Conservation (phyloP, 2,113 vertebrate species). For the Seriola aureovittata region DNA sequence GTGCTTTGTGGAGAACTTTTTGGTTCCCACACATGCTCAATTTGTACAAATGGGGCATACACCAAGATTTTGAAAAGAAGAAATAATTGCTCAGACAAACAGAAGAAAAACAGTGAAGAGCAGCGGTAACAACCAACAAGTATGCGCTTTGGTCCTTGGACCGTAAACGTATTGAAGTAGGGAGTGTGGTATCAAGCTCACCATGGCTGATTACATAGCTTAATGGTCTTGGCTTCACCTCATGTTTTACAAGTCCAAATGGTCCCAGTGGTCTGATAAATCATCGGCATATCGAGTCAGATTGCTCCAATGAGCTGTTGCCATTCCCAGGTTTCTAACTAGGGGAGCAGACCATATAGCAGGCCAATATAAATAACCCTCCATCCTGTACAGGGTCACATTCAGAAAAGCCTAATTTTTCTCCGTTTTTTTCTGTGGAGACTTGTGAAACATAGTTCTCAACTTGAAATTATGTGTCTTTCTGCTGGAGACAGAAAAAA, state of each 20-base stretch:
- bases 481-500: constrained; percentile 37
- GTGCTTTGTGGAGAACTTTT: constrained; percentile 46
- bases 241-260: constrained; percentile 83
- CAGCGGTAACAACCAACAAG: constrained; percentile 64
- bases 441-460: constrained; percentile 49
- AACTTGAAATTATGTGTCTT: constrained; percentile 30
- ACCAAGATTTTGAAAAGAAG: constrained; percentile 56
- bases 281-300: constrained; percentile 77
- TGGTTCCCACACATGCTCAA: constrained; percentile 70
- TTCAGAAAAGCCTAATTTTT: constrained; percentile 41
- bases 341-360: constrained; percentile 55
- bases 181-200: constrained; percentile 70
- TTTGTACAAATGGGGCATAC: constrained; percentile 59
- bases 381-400: constrained; percentile 55
- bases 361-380: constrained; percentile 77
- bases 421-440: background rate
- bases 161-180: constrained; percentile 72
- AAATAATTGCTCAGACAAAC: constrained; percentile 62
- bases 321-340: constrained; percentile 77
- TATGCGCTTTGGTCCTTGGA: constrained; percentile 64
- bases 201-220: constrained; percentile 81
- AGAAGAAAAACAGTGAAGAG: constrained; percentile 52
- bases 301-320: constrained; percentile 80
- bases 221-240: constrained; percentile 83
- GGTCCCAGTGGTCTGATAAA: constrained; percentile 81